Conservation (phyloP, 2,888 invertebrate species). For the Sphinx pinastri region DNA sequence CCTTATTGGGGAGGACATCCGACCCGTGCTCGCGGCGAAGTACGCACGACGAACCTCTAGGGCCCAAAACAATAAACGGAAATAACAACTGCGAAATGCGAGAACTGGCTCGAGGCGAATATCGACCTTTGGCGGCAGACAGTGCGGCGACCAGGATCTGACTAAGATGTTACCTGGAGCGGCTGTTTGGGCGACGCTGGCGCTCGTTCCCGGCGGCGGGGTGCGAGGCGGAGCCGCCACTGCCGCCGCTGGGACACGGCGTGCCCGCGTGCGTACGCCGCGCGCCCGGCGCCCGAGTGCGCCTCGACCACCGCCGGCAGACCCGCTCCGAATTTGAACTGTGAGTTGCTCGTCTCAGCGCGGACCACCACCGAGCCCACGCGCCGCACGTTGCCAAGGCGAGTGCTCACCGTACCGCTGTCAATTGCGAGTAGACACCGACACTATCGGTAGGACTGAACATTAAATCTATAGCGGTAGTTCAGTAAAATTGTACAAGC, state of each 20-base stretch:
- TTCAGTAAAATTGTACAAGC: constrained; percentile 50
- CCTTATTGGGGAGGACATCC: constrained; percentile 77
- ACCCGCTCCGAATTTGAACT: constrained; percentile 82
- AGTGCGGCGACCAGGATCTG: constrained; percentile 86
- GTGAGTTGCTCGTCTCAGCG: constrained; percentile 46
- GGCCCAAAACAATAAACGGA: constrained; percentile 87
- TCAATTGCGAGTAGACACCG: constrained; percentile 58
- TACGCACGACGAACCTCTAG: constrained; percentile 76
- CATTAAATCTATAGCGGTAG: constrained; percentile 57
- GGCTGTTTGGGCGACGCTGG: constrained; percentile 86
- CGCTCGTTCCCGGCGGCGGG: constrained; percentile 77
- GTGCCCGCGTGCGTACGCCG: constrained; percentile 58
- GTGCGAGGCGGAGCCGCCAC: constrained; percentile 66
- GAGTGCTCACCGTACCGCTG: constrained; percentile 43
- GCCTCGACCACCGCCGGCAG: constrained; percentile 76
- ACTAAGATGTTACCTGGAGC: constrained; percentile 91
- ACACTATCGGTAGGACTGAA: constrained; percentile 53
- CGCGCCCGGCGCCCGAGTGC: constrained; percentile 59
- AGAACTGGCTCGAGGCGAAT: constrained; percentile 85
- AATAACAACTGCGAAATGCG: constrained; percentile 92
- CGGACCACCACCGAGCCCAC: constrained; percentile 31
- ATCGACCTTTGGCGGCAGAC: constrained; percentile 79
- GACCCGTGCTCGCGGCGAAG: constrained; percentile 75
- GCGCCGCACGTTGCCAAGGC: constrained; percentile 26
- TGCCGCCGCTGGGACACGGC: constrained; percentile 55